phyloP scores from a whole-genome alignment of 2,113 vertebrate species.

The Grallaria varia region DNA sequence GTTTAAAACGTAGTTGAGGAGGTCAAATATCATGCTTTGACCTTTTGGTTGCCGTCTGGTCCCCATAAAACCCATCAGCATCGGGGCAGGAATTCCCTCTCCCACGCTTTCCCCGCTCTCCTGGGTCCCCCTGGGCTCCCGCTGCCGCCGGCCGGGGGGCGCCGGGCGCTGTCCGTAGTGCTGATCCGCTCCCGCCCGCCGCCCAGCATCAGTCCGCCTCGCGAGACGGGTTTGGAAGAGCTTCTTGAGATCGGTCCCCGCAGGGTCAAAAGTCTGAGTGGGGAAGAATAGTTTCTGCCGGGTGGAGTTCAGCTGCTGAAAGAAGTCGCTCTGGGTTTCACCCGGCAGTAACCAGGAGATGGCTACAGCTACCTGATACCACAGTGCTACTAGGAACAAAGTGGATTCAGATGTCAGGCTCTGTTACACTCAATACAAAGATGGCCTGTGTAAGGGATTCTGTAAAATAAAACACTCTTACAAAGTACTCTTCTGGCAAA shows the following conservation, averaged over 20 bases:
- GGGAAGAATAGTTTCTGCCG: neutral
- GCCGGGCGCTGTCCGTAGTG: slow-evolving; percentile 56
- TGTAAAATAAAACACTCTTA: neutral
- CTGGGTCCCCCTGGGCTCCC: neutral
- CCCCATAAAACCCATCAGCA: neutral
- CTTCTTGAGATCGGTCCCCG: neutral
- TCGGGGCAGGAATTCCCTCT: neutral
- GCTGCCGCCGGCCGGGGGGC: neutral
- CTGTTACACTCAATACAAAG: slow-evolving; percentile 43
- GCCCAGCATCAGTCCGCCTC: neutral
- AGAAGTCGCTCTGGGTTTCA: slow-evolving; percentile 29
- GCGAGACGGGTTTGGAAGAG: neutral
- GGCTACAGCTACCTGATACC: slow-evolving; percentile 63
- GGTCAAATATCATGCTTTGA: neutral
- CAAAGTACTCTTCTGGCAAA: neutral
- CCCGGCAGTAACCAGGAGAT: slow-evolving; percentile 57
- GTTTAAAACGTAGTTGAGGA: neutral
- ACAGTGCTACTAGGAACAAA: neutral
- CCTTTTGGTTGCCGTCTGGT: neutral
- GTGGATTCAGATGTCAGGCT: slow-evolving; percentile 69
- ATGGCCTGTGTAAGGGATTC: neutral
- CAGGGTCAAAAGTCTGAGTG: neutral
- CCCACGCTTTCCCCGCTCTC: rapidly evolving
- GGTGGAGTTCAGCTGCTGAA: neutral
- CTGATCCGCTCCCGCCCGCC: neutral